phyloP scores from a whole-genome alignment of 2,888 invertebrate genomes.

The Cybosia mesomella region DNA sequence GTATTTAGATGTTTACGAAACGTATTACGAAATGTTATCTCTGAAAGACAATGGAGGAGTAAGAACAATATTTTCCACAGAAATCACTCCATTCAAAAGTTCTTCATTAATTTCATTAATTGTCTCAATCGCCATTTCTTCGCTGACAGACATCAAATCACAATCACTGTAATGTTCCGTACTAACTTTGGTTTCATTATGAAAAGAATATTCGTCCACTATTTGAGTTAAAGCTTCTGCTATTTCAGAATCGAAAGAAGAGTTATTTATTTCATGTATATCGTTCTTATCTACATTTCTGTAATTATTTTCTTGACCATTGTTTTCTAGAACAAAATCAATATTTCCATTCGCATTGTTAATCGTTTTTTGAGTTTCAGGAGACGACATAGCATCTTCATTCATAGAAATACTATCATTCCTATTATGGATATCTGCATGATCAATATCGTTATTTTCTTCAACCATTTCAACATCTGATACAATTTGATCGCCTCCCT shows the following conservation, averaged over 20 bases:
- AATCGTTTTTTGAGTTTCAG: conserved; percentile 1
- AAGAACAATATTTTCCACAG: conserved; percentile 61
- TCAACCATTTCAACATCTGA: conserved; percentile 40
- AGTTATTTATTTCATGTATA: conserved; percentile 28
- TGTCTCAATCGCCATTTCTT: conserved; percentile 69
- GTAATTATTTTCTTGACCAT: background rate
- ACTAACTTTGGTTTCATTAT: conserved; percentile 32
- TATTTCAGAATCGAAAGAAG: conserved; percentile 58
- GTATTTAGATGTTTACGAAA: too few species aligned
- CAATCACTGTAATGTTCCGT: conserved; percentile 31
- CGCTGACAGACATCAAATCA: conserved; percentile 62
- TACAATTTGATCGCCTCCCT: conserved; percentile 10
- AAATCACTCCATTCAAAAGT: conserved; percentile 39
- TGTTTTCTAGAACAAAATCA: background rate
- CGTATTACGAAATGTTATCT: too few species aligned
- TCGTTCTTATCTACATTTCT: conserved; percentile 12
- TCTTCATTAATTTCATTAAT: conserved; percentile 71
- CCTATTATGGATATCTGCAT: conserved; percentile 10
- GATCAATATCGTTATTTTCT: conserved; percentile 2
- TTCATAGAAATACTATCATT: conserved; percentile 5
- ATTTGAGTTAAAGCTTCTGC: conserved; percentile 77
- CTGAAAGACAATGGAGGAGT: conserved; percentile 73
- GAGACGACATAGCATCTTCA: conserved; percentile 19
- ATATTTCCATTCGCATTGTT: background rate
- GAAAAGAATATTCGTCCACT: conserved; percentile 63